Evolutionary conservation across 2,113 vertebrate species (phyloP).

Genomic region (Nerophis ophidion): DNA sequence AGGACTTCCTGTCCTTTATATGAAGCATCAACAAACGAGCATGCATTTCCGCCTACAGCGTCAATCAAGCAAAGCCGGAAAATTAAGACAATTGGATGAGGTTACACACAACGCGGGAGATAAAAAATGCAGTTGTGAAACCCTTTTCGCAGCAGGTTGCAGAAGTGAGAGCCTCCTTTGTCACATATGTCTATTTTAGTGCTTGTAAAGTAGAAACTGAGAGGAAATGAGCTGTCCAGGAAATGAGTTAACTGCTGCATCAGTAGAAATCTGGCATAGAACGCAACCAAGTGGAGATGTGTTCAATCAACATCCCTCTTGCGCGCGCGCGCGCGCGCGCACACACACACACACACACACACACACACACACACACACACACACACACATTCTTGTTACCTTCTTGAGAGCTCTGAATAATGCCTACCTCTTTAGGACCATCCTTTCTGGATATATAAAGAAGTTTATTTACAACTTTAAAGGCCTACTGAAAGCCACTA

Average conservation of each 20-base stretch:
- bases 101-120: no score
- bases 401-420: no score
- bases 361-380: neutral
- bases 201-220: neutral
- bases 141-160: conserved; percentile 19
- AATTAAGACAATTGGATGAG: no score
- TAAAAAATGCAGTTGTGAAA: conserved; percentile 39
- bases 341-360: neutral
- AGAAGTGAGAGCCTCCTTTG: conserved; percentile 56
- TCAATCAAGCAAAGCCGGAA: no score
- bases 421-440: no score
- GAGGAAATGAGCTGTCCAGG: conserved; percentile 7
- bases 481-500: no score
- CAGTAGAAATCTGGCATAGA: conserved; percentile 25
- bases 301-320: no score
- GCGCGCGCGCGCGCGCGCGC: neutral
- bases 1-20: no score
- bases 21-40: no score
- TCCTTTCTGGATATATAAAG: no score
- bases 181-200: conserved; percentile 5
- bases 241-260: conserved; percentile 29
- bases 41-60: no score
- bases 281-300: conserved; percentile 11
- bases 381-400: neutral
- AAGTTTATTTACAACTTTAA: no score